Evolutionary conservation across 2,888 invertebrate genomes (phyloP), one percentile per base, ranked within the genome.

Genomic region (Diarsia brunnea): DNA sequence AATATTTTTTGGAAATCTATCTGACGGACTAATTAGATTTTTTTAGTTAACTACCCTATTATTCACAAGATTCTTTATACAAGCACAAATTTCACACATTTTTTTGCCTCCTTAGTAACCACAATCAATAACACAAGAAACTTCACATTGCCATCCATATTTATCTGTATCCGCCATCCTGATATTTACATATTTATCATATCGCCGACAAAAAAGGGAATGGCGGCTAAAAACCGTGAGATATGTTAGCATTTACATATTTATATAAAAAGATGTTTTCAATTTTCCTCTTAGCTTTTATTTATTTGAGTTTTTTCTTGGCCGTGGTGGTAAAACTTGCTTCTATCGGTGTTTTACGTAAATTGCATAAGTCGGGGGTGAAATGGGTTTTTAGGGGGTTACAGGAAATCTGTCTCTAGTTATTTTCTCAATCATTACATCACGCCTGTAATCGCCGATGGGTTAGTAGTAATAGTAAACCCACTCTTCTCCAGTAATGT

Each of bases 231-330:
- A 87, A 84, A 82, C 78, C 84, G 78, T 78, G 82, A 87, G 87
- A 84, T 87, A 85, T 85, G 87, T 83, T 81, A 73, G 24, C 66
- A 89, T 89, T 89, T 89, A 82, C 89, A 89, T 89, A 89, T 89
- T 88, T 86, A 87, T 83, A 86, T 73, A 75, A 70, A 82, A 83
- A 82, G 71, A 85, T 86, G 85, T 86, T 84, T 87, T 84, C 86
- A 87, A 89, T 89, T 89, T 89, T 87, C 87, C 82, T 81, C 49
- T 69, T 65, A 55, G 77, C 81, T 85, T 82, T 82, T 81, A 88
- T 79, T 87, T 88, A 86, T 86, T 77, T 31, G 70, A 68, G 68
- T 73, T 85, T 70, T 73, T 80, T 74, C 70, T 69, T 60, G 12
- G 53, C 31, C 53, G 27, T 27, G 27, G 73, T 60, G 55, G 53